Evolutionary conservation across 2,888 invertebrate species (phyloP).

Genomic region (Rhingia campestris): DNA sequence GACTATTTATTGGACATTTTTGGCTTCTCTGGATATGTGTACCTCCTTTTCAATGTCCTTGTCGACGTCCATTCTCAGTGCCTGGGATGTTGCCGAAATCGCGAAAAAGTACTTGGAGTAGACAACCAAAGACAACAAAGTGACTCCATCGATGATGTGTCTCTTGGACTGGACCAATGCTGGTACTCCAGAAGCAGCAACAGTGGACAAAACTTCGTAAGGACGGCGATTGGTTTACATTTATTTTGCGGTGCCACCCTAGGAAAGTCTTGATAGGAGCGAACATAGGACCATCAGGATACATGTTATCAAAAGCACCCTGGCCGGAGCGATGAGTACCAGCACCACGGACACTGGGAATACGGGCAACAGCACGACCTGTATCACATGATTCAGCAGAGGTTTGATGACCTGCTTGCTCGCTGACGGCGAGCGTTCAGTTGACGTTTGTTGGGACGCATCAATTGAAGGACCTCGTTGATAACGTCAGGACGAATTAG

Average conservation of each 20-base stretch:
- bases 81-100: slow-evolving; percentile 99
- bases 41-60: slow-evolving; percentile 84
- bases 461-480: slow-evolving; percentile 97
- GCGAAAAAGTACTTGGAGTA: slow-evolving; percentile 96
- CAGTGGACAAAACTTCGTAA: slow-evolving; percentile 97
- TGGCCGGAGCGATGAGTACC: slow-evolving; percentile 99
- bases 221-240: slow-evolving; percentile 98
- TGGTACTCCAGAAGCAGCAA: slow-evolving; percentile 98
- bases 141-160: slow-evolving; percentile 93
- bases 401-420: slow-evolving; percentile 99
- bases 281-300: slow-evolving; percentile 99
- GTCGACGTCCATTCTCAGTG: slow-evolving; percentile 94
- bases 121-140: slow-evolving; percentile 97
- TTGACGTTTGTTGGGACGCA: slow-evolving; percentile 98
- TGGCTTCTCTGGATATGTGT: no score
- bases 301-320: slow-evolving; percentile 99
- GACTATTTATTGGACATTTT: no score
- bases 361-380: slow-evolving; percentile 99
- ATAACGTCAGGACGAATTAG: slow-evolving; percentile 99
- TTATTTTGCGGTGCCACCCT: slow-evolving; percentile 98
- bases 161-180: slow-evolving; percentile 98
- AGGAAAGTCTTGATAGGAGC: slow-evolving; percentile 99
- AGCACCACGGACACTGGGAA: slow-evolving; percentile 99
- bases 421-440: slow-evolving; percentile 98
- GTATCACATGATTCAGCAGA: no score